These are phyloP conservation scores for Propithecus deckenii DNA, from an alignment of 2,797 vertebrate species.

Conservation along the genomic window DNA sequence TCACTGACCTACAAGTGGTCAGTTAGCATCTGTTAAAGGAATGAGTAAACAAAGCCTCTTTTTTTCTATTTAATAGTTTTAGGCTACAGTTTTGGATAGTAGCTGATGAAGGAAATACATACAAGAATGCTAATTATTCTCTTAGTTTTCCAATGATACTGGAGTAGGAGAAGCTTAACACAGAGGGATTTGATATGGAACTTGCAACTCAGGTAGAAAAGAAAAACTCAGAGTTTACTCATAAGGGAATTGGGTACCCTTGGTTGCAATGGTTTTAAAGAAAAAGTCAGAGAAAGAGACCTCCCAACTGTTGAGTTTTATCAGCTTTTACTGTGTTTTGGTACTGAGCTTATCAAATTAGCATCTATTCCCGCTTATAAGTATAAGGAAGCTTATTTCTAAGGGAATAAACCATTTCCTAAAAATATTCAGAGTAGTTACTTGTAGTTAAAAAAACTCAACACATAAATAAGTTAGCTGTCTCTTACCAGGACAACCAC, in stretches of 20 bases:
- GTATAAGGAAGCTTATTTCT: constrained; percentile 33
- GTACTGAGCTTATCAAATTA: constrained; percentile 19
- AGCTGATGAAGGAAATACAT: neutral
- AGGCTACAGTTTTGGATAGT: neutral
- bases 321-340: constrained; percentile 23
- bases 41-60: neutral
- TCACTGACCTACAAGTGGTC: neutral
- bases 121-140: neutral
- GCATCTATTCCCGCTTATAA: constrained; percentile 28
- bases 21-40: neutral
- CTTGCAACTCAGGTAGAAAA: neutral
- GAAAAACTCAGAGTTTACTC: neutral
- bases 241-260: neutral
- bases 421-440: constrained; percentile 57
- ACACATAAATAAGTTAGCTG: constrained; percentile 68
- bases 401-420: constrained; percentile 58
- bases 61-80: neutral
- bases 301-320: neutral
- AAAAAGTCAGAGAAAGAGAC: neutral
- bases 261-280: neutral
- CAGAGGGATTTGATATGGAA: neutral
- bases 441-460: constrained; percentile 28
- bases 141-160: neutral
- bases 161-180: neutral
- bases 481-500: constrained; percentile 48